Evolutionary conservation across 2,888 invertebrate species (phyloP).

Genomic region (Thalpophila matura): DNA sequence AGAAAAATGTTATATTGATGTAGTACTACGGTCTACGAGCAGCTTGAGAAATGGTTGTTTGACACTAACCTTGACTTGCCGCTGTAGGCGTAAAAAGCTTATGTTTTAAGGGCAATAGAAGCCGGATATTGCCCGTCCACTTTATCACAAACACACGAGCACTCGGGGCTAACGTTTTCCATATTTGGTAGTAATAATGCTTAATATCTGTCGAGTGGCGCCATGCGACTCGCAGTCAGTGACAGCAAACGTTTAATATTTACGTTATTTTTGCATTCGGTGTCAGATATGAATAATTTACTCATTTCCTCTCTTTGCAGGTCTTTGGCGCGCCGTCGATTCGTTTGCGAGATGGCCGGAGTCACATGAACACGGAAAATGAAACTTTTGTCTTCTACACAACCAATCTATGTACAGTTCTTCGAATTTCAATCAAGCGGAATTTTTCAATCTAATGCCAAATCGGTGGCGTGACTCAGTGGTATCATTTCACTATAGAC

Average conservation of each 20-base stretch:
- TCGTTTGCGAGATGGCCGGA: slow-evolving; percentile 72
- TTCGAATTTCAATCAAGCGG: slow-evolving; percentile 69
- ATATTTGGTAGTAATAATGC: slow-evolving; percentile 53
- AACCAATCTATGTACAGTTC: slow-evolving; percentile 58
- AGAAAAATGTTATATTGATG: slow-evolving; percentile 25
- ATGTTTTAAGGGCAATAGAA: slow-evolving; percentile 40
- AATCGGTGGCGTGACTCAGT: slow-evolving; percentile 73
- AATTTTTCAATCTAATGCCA: slow-evolving; percentile 68
- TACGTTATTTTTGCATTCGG: slow-evolving; percentile 65
- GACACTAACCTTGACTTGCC: slow-evolving; percentile 44
- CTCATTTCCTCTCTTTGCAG: slow-evolving; percentile 72
- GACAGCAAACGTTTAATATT: slow-evolving; percentile 60
- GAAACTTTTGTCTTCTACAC: slow-evolving; percentile 50
- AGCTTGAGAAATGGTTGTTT: slow-evolving; percentile 37
- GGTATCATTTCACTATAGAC: slow-evolving; percentile 59
- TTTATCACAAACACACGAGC: slow-evolving; percentile 41
- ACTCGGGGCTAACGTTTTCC: slow-evolving; percentile 36
- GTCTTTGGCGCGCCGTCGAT: slow-evolving; percentile 61
- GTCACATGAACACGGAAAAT: slow-evolving; percentile 73
- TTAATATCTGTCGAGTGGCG: slow-evolving; percentile 68
- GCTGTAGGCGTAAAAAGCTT: slow-evolving; percentile 29
- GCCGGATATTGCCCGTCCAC: slow-evolving; percentile 38
- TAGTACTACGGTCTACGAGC: slow-evolving; percentile 1
- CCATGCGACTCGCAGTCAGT: slow-evolving; percentile 60
- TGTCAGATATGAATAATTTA: slow-evolving; percentile 63